These are phyloP conservation scores for Scelioninae gen. 1 DNA, from an alignment of 2,888 invertebrate species.

Conservation along the genomic window DNA sequence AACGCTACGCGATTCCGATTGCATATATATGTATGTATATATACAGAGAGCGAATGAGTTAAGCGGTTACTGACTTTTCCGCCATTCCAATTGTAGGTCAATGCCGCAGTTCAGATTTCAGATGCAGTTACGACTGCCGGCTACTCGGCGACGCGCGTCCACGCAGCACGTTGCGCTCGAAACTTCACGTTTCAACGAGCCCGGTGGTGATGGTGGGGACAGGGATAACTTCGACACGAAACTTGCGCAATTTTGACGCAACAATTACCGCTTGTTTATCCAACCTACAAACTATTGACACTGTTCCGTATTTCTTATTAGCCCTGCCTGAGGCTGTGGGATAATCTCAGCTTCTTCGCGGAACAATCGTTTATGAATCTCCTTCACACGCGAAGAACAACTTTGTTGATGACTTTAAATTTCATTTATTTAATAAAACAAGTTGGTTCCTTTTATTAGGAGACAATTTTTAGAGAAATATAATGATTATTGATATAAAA, in stretches of 20 bases:
- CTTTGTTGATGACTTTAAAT: no score
- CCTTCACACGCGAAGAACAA: background rate
- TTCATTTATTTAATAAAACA: background rate
- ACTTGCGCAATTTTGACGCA: constrained; percentile 38
- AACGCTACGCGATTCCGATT: constrained; percentile 76
- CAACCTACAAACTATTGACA: constrained; percentile 18
- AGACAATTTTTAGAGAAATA: no score
- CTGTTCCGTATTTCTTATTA: background rate
- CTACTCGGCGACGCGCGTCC: constrained; percentile 71
- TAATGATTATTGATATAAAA: no score
- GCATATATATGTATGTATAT: constrained; percentile 70
- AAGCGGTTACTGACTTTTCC: constrained; percentile 82
- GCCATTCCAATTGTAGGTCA: constrained; percentile 79
- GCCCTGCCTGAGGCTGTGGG: background rate
- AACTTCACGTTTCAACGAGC: constrained; percentile 64
- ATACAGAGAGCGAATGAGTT: constrained; percentile 79
- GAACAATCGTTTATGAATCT: background rate
- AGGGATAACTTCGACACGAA: constrained; percentile 2
- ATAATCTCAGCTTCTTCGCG: background rate
- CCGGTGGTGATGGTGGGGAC: no score
- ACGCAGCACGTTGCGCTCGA: constrained; percentile 61
- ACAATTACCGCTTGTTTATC: background rate
- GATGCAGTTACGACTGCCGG: constrained; percentile 71
- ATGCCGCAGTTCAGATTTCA: constrained; percentile 75
- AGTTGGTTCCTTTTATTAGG: no score